A percentile compares a stretch with the other conserved stretches of the same genome.
Evolutionary conservation across 2,888 invertebrate genomes (phyloP).

Genomic region (Apodemia hepburni): DNA sequence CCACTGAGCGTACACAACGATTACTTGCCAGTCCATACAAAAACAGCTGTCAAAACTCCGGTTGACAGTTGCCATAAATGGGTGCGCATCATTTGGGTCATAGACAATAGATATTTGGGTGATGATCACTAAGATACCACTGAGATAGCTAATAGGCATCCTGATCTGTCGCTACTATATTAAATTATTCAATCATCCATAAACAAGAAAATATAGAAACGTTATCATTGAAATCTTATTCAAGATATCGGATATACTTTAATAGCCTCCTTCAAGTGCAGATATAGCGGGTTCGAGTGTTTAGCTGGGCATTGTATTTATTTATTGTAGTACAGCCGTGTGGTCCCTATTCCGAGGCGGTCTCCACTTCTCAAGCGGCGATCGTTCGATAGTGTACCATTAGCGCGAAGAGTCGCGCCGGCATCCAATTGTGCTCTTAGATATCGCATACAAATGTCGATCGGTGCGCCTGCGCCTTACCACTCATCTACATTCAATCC

Average conservation of each 20-base stretch:
- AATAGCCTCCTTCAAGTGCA: conserved; percentile 13
- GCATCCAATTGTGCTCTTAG: conserved; percentile 78
- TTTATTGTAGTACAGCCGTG: conserved; percentile 59
- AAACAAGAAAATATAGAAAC: neutral
- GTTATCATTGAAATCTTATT: conserved; percentile 10
- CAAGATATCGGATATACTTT: conserved; percentile 1
- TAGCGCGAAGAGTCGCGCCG: conserved; percentile 78
- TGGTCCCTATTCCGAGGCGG: conserved; percentile 67
- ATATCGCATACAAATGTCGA: conserved; percentile 80
- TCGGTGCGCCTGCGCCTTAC: conserved; percentile 50
- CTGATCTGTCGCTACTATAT: no score
- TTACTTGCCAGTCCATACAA: no score
- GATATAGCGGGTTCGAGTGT: conserved; percentile 26
- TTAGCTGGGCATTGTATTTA: conserved; percentile 46
- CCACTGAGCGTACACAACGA: no score
- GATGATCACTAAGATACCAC: no score
- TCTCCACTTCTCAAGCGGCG: conserved; percentile 69
- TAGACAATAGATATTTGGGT: no score
- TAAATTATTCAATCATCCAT: no score
- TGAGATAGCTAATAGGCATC: no score
- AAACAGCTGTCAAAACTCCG: no score
- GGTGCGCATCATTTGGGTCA: no score
- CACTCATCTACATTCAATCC: conserved; percentile 78
- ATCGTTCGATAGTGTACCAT: conserved; percentile 77
- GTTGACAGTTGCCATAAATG: no score